phyloP scores from a whole-genome alignment of 2,113 vertebrate species.

The Bagarius yarrelli region DNA sequence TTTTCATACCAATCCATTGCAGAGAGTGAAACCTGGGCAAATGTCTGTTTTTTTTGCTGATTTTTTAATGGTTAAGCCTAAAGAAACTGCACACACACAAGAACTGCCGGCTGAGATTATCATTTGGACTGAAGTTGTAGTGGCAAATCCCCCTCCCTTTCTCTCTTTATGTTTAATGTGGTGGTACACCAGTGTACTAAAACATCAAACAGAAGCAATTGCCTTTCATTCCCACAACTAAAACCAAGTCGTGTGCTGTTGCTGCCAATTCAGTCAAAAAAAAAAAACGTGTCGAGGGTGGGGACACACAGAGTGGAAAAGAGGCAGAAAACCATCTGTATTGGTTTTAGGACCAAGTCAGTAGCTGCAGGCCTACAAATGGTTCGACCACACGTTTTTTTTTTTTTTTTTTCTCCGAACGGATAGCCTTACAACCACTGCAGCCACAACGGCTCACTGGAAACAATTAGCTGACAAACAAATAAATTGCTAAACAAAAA shows the following conservation, averaged over 20 bases:
- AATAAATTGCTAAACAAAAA: slow-evolving; percentile 51
- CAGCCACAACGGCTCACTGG: slow-evolving; percentile 42
- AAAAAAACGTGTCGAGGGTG: too few relatives aligned
- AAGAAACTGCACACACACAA: background rate
- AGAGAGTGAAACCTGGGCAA: background rate
- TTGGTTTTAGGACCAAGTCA: slow-evolving; percentile 45
- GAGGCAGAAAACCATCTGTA: slow-evolving; percentile 47
- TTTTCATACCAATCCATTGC: slow-evolving; percentile 13
- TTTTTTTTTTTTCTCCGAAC: background rate
- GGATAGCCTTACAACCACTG: slow-evolving; percentile 24
- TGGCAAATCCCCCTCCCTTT: slow-evolving; percentile 37
- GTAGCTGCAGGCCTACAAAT: slow-evolving; percentile 47
- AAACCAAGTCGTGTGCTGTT: slow-evolving; percentile 49
- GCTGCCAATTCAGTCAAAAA: slow-evolving; percentile 26
- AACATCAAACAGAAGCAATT: slow-evolving; percentile 54
- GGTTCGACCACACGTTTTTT: slow-evolving; percentile 37
- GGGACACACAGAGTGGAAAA: slow-evolving; percentile 12
- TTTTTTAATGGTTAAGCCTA: slow-evolving; percentile 2
- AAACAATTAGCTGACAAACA: slow-evolving; percentile 53
- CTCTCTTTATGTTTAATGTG: slow-evolving; percentile 52
- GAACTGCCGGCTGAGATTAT: slow-evolving; percentile 40
- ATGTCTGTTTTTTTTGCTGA: slow-evolving; percentile 36
- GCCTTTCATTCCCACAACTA: slow-evolving; percentile 52
- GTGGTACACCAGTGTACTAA: slow-evolving; percentile 53
- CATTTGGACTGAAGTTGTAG: slow-evolving; percentile 38